phyloP scores from a whole-genome alignment of 2,113 vertebrate species.

The Corydoras maculifer region DNA sequence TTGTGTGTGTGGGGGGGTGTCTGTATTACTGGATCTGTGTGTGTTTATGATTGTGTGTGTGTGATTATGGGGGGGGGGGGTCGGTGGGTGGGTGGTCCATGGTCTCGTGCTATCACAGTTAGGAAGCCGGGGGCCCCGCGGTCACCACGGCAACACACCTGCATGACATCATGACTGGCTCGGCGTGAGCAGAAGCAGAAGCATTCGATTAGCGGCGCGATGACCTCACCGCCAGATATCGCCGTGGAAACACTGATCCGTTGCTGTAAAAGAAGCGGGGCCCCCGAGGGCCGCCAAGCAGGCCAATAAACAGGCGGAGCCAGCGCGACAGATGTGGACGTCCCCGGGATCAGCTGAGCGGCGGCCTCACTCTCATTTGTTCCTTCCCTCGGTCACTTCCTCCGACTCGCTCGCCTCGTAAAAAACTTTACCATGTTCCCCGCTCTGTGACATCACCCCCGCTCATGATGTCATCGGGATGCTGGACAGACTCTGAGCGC shows the following conservation, averaged over 20 bases:
- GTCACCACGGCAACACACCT: slow-evolving; percentile 52
- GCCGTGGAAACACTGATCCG: slow-evolving; percentile 66
- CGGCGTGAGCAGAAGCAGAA: slow-evolving; percentile 58
- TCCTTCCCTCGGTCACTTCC: slow-evolving; percentile 34
- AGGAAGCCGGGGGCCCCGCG: slow-evolving; percentile 23
- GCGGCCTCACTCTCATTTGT: slow-evolving; percentile 16
- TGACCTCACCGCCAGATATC: slow-evolving; percentile 69
- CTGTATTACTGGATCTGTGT: not conserved
- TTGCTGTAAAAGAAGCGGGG: slow-evolving; percentile 50
- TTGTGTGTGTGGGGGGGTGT: slow-evolving; percentile 15
- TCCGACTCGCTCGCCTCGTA: slow-evolving; percentile 47
- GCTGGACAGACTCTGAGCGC: slow-evolving; percentile 36
- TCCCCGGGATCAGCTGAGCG: slow-evolving; percentile 29
- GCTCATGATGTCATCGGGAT: slow-evolving; percentile 56
- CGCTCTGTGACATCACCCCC: slow-evolving; percentile 55
- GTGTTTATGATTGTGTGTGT: slow-evolving; percentile 8
- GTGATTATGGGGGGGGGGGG: not conserved
- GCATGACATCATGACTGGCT: slow-evolving; percentile 57
- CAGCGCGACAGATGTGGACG: slow-evolving; percentile 14
- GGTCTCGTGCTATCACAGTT: slow-evolving; percentile 11
- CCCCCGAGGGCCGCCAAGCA: slow-evolving; percentile 51
- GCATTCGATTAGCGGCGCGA: slow-evolving; percentile 47
- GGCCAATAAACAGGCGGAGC: slow-evolving; percentile 48
- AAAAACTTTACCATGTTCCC: slow-evolving; percentile 53
- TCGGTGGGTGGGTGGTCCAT: not conserved